phyloP scores from a whole-genome alignment of 2,797 vertebrate genomes.

The Pangasius macronema region DNA sequence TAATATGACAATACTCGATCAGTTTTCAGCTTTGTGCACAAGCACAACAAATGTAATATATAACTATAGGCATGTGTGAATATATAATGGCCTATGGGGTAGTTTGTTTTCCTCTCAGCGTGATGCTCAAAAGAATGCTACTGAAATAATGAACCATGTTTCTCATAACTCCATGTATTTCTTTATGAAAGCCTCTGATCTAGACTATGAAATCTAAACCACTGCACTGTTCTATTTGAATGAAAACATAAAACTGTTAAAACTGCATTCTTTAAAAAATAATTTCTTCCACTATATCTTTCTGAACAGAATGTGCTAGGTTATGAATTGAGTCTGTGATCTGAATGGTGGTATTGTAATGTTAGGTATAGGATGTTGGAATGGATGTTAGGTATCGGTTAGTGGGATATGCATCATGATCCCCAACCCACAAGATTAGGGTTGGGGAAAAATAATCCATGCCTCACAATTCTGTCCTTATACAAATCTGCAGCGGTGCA shows the following conservation, averaged over 20 bases:
- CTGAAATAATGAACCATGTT: neutral
- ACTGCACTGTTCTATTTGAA: neutral
- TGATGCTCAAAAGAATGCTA: neutral
- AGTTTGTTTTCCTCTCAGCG: conserved; percentile 3
- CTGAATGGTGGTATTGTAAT: neutral
- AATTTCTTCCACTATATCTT: neutral
- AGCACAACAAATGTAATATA: neutral
- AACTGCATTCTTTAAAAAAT: neutral
- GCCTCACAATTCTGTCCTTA: neutral
- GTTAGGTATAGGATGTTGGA: neutral
- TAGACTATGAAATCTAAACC: neutral
- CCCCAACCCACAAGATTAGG: neutral
- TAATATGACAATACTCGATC: neutral
- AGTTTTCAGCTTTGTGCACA: neutral
- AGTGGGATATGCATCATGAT: neutral
- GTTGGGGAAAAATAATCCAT: neutral
- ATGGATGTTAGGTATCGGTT: neutral
- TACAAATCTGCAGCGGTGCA: neutral
- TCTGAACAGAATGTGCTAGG: neutral
- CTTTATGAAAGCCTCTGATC: neutral
- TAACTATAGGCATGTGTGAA: neutral
- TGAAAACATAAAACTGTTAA: neutral
- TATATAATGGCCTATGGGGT: neutral
- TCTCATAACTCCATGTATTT: neutral
- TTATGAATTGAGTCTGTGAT: neutral